Evolutionary conservation across 2,888 invertebrate genomes (phyloP).

Genomic region (Agonopterix alstromeriana): DNA sequence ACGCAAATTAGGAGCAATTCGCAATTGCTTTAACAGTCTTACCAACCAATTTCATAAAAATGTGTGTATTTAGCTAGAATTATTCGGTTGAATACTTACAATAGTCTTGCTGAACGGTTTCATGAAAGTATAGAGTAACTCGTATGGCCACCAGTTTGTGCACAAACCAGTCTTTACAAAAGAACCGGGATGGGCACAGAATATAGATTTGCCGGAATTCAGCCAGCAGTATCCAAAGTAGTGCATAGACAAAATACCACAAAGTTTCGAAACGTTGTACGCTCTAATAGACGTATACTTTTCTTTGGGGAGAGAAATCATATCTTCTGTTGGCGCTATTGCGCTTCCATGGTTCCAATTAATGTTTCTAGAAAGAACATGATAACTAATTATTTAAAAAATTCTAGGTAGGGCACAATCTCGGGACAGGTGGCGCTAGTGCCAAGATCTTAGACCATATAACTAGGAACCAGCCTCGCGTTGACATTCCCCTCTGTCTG

Average conservation of each 20-base stretch:
- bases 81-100: slow-evolving; percentile 69
- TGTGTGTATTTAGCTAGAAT: no score
- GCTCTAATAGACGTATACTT: slow-evolving; percentile 89
- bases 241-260: slow-evolving; percentile 82
- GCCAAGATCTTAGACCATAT: no score
- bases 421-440: no score
- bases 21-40: no score
- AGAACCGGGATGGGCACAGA: slow-evolving; percentile 92
- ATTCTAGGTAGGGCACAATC: no score
- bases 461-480: no score
- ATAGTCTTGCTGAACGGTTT: slow-evolving; percentile 94
- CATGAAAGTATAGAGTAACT: slow-evolving; percentile 84
- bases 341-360: slow-evolving; percentile 38
- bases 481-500: no score
- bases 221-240: slow-evolving; percentile 83
- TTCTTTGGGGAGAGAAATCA: slow-evolving; percentile 82
- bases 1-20: no score
- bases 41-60: no score
- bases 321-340: slow-evolving; percentile 63
- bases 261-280: slow-evolving; percentile 93
- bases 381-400: background rate
- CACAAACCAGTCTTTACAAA: slow-evolving; percentile 87
- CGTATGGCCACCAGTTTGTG: slow-evolving; percentile 90
- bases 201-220: slow-evolving; percentile 81
- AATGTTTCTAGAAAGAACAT: slow-evolving; percentile 37